phyloP scores from a whole-genome alignment of 2,797 vertebrate species.

The Aeoliscus strigatus region DNA sequence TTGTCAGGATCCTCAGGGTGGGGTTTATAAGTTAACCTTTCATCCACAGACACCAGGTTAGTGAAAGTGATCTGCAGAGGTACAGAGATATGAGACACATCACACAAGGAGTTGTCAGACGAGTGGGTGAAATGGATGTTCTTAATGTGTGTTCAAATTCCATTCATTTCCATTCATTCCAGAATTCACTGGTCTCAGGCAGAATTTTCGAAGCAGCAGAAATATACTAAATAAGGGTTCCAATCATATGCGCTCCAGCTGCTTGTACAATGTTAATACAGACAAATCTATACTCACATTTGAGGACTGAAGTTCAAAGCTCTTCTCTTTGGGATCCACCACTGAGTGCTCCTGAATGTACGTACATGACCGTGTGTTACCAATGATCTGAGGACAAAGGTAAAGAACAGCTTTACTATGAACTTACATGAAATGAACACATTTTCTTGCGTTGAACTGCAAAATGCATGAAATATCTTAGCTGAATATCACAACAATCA shows the following conservation, averaged over 20 bases:
- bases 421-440: not conserved
- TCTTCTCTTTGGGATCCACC: constrained; percentile 85
- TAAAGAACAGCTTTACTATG: not conserved
- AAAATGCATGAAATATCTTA: too few species aligned
- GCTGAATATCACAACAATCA: too few species aligned
- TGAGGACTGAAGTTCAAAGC: constrained; percentile 88
- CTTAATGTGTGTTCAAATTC: too few species aligned
- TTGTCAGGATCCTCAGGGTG: constrained; percentile 88
- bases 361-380: constrained; percentile 82
- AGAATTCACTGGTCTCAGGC: not conserved
- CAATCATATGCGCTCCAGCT: too few species aligned
- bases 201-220: too few species aligned
- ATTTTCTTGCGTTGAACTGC: not conserved
- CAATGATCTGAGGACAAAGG: constrained; percentile 81
- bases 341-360: constrained; percentile 93
- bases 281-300: constrained; percentile 83
- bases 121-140: constrained; percentile 3
- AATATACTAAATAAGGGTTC: too few species aligned
- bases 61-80: constrained; percentile 88
- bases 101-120: not conserved
- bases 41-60: constrained; percentile 95
- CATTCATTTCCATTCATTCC: too few species aligned
- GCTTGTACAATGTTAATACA: too few species aligned
- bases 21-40: constrained; percentile 91
- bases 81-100: not conserved